Percentiles rank a stretch among this genome's conserved stretches.
phyloP scores from a whole-genome alignment of 2,113 vertebrate genomes.

The Chiloscyllium plagiosum region DNA sequence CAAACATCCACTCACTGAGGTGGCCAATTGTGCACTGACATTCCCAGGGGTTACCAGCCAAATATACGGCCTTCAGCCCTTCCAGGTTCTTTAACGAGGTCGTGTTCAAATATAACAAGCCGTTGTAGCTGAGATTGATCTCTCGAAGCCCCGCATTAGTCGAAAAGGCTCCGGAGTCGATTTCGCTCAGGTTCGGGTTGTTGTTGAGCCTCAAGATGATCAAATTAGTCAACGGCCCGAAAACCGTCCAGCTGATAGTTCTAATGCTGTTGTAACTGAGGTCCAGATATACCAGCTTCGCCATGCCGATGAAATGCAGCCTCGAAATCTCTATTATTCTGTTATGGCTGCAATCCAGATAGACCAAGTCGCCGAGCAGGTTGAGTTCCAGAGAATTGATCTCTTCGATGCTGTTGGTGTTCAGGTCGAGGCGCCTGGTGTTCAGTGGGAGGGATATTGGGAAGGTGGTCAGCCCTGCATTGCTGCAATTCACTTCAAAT shows the following conservation, averaged over 20 bases:
- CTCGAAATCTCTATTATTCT: background rate
- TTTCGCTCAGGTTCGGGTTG: background rate
- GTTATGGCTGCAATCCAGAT: slow-evolving; percentile 1
- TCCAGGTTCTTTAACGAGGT: background rate
- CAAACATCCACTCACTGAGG: background rate
- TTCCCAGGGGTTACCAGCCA: slow-evolving; percentile 9
- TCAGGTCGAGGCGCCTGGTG: background rate
- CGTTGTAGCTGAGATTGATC: background rate
- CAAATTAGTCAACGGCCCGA: background rate
- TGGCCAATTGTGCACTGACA: background rate
- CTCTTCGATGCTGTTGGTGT: background rate
- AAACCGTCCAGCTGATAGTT: accelerated
- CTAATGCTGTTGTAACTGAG: background rate
- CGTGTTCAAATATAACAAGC: background rate
- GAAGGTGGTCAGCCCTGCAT: background rate
- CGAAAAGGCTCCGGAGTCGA: background rate
- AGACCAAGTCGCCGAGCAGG: background rate
- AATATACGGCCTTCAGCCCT: background rate
- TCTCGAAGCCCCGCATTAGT: background rate
- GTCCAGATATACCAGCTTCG: background rate
- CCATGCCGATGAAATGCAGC: background rate
- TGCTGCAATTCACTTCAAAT: background rate
- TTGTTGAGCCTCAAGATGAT: background rate
- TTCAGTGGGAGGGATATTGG: background rate
- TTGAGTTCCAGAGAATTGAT: background rate